Evolutionary conservation across 2,797 vertebrate species (phyloP), one percentile per base, ranked within the genome.

Genomic region (Enoplosus armatus): DNA sequence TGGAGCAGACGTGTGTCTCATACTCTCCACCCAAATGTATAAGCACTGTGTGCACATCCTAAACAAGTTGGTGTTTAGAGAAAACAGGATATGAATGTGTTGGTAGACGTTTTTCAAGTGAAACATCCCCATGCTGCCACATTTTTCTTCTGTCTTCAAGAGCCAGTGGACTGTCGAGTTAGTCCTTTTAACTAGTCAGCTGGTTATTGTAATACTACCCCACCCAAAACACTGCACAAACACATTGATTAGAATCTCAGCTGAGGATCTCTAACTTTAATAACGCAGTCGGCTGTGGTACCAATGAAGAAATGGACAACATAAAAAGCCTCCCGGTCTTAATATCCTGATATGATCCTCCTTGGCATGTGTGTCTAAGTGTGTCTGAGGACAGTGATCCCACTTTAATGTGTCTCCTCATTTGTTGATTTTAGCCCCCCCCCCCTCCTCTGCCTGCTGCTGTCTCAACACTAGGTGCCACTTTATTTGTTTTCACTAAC

Each of bases 51-150:
- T 62, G 74, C 70, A 84, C 80, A 79, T 88, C 83, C 80, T 77
- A 79, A 86, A 87, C 60, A 87, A 81, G 55, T 8, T 29, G 35
- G 12, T 29, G 68, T 31, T 3, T 3, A 50, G 65, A 77, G 59
- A 85, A 90, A 91, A 91, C 87, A 89, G 89, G 86, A 91, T 77
- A 45, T 76, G 67, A 84, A 84, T 79, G 61, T 48, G 50, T 47
- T 51, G 58, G 24, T 37, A 35, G 75, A 70, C 16, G 37, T 74
- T 55, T 61, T 70, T 16, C 22, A 37, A 65, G 50, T 71, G 27
- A 37, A 58, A 71, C 48, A n/a, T 51, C 41, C 39, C 37, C 1
- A 5, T 29, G 35, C 27, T 76, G 66, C 65, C 59, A 68, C 47
- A n/a, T 22, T 24, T 35, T 31, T 22, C 35, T 54, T 41, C 9